Evolutionary conservation across 2,888 invertebrate species (phyloP).

Genomic region (Sarcophaga variegata): DNA sequence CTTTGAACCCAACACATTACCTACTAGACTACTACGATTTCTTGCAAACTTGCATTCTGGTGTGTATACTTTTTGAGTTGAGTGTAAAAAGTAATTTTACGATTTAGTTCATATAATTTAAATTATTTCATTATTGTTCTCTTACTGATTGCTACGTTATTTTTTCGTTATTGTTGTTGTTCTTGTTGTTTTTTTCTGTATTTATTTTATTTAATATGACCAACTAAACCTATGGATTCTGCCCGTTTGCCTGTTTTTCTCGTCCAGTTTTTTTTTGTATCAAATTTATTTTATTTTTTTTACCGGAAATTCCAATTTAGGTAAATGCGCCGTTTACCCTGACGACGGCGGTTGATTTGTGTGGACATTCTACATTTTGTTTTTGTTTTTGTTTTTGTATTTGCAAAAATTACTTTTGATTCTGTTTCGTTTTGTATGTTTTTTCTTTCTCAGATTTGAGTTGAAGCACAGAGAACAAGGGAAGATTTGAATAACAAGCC

Average conservation of each 20-base stretch:
- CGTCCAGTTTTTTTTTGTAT: constrained; percentile 70
- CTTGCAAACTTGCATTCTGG: no score
- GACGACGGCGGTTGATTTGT: constrained; percentile 49
- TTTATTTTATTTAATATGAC: constrained; percentile 57
- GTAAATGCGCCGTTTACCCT: constrained; percentile 79
- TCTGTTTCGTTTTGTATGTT: constrained; percentile 22
- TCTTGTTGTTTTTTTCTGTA: constrained; percentile 54
- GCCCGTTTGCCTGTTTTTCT: constrained; percentile 41
- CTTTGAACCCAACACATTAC: no score
- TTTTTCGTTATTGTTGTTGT: constrained; percentile 15
- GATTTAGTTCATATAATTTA: constrained; percentile 56
- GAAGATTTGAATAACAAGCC: constrained; percentile 38
- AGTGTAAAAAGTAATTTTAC: no score
- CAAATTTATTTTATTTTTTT: constrained; percentile 75
- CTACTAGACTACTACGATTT: no score
- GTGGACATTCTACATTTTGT: not conserved
- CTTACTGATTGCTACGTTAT: constrained; percentile 61
- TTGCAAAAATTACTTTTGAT: constrained; percentile 56
- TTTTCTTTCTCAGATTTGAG: constrained; percentile 50
- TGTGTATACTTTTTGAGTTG: no score
- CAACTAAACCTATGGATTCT: constrained; percentile 21
- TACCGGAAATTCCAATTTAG: constrained; percentile 81
- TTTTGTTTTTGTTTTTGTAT: constrained; percentile 18
- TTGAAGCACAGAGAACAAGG: constrained; percentile 43
- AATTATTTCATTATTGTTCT: constrained; percentile 71